Percentiles rank a stretch among this genome's conserved stretches.
phyloP scores from a whole-genome alignment of 2,797 vertebrate genomes.

The Poeciliopsis turneri region DNA sequence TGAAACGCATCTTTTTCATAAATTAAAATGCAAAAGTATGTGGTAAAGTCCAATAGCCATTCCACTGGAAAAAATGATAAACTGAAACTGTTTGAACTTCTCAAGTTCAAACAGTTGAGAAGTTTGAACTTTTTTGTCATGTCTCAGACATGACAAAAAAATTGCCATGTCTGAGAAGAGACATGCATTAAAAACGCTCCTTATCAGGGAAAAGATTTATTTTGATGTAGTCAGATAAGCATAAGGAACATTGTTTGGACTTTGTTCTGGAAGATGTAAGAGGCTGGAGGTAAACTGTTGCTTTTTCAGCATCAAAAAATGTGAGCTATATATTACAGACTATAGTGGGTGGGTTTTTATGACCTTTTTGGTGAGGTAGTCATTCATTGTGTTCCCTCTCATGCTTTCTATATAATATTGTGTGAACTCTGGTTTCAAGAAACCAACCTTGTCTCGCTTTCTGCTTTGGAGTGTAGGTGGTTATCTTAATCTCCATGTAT shows the following conservation, averaged over 20 bases:
- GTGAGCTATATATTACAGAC: neutral
- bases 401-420: conserved; percentile 37
- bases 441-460: conserved; percentile 44
- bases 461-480: conserved; percentile 52
- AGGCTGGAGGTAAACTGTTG: neutral
- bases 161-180: neutral
- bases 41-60: neutral
- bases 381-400: neutral
- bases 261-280: neutral
- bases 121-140: too few species aligned
- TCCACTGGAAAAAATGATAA: neutral
- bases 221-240: neutral
- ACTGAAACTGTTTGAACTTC: neutral
- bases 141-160: too few species aligned
- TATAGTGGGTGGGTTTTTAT: neutral
- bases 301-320: neutral
- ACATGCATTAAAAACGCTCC: neutral
- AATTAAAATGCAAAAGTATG: neutral
- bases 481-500: conserved; percentile 66
- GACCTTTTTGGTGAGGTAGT: neutral
- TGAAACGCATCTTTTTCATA: neutral
- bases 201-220: neutral
- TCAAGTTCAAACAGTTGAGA: too few species aligned
- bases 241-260: neutral
- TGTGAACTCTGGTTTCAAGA: conserved; percentile 31